Conservation (phyloP, 2,797 vertebrate genomes). For the Malacoctenus gilli region DNA sequence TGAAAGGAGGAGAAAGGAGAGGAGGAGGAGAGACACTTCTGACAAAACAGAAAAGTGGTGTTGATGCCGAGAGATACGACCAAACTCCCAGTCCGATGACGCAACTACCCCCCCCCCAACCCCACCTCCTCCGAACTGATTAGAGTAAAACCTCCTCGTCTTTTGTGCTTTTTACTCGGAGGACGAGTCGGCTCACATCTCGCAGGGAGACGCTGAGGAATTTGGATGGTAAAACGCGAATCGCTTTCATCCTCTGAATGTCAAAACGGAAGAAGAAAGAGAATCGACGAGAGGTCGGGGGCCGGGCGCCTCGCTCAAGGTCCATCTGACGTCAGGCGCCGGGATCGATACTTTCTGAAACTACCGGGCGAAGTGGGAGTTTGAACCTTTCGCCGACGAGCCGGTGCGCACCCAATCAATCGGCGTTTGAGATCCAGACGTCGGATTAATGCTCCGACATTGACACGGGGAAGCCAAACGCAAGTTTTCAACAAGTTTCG, state of each 20-base stretch:
- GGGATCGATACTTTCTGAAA: not conserved
- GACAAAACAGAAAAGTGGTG: slow-evolving; percentile 38
- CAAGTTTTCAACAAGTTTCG: too few species aligned
- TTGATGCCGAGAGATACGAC: slow-evolving; percentile 27
- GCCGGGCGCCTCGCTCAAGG: not conserved
- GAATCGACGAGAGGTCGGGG: not conserved
- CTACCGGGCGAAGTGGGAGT: not conserved
- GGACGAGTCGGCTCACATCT: slow-evolving; percentile 11
- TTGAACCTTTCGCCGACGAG: not conserved
- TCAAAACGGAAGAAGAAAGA: not conserved
- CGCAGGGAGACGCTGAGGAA: not conserved
- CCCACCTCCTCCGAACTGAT: slow-evolving; percentile 17
- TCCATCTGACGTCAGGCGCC: not conserved
- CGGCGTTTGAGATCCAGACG: not conserved
- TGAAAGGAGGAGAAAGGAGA: slow-evolving; percentile 44
- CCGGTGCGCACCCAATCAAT: not conserved
- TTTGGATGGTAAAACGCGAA: not conserved
- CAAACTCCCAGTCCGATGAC: slow-evolving; percentile 30
- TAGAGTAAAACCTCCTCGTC: slow-evolving; percentile 19
- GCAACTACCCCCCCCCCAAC: slow-evolving; percentile 14
- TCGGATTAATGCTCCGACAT: too few species aligned
- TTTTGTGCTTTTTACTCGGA: slow-evolving; percentile 14
- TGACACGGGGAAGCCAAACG: too few species aligned
- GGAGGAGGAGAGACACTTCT: slow-evolving; percentile 33
- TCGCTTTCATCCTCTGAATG: not conserved